phyloP scores from a whole-genome alignment of 2,888 invertebrate genomes.

The Antheraea yamamai region DNA sequence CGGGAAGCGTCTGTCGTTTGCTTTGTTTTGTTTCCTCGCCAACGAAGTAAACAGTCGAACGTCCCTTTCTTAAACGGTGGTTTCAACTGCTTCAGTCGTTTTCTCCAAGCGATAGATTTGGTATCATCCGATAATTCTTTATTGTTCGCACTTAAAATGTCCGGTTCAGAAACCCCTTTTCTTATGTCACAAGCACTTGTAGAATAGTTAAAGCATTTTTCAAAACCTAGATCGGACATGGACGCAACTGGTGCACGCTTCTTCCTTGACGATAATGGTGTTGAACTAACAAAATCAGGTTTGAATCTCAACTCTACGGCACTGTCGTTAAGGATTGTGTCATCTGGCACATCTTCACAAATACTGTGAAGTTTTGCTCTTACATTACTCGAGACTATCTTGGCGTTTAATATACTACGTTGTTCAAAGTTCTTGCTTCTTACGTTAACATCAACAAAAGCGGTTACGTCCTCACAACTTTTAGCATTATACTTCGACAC shows the following conservation, averaged over 20 bases:
- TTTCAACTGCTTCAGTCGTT: constrained; percentile 66
- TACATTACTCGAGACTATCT: constrained; percentile 42
- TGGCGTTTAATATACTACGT: constrained; percentile 70
- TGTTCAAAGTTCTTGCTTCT: constrained; percentile 70
- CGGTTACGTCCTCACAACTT: constrained; percentile 72
- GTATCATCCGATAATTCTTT: constrained; percentile 48
- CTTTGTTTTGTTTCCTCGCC: constrained; percentile 68
- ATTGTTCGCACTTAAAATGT: constrained; percentile 60
- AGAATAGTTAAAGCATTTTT: constrained; percentile 60
- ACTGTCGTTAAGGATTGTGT: constrained; percentile 59
- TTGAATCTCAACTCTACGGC: constrained; percentile 57
- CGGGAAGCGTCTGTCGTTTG: constrained; percentile 44
- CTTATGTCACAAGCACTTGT: constrained; percentile 58
- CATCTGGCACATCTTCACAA: constrained; percentile 54
- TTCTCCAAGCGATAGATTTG: constrained; percentile 63
- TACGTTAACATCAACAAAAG: constrained; percentile 63
- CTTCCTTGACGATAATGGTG: constrained; percentile 66
- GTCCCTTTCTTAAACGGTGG: constrained; percentile 68
- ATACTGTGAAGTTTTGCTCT: constrained; percentile 62
- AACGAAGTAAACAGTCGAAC: constrained; percentile 70
- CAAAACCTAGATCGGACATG: constrained; percentile 60
- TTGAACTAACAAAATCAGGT: constrained; percentile 63
- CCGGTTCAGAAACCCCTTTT: constrained; percentile 69
- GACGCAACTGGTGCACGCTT: constrained; percentile 62
- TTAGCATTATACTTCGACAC: constrained; percentile 68